Evolutionary conservation across 2,797 vertebrate species (phyloP).

Genomic region (Tauraco hartlaubi): DNA sequence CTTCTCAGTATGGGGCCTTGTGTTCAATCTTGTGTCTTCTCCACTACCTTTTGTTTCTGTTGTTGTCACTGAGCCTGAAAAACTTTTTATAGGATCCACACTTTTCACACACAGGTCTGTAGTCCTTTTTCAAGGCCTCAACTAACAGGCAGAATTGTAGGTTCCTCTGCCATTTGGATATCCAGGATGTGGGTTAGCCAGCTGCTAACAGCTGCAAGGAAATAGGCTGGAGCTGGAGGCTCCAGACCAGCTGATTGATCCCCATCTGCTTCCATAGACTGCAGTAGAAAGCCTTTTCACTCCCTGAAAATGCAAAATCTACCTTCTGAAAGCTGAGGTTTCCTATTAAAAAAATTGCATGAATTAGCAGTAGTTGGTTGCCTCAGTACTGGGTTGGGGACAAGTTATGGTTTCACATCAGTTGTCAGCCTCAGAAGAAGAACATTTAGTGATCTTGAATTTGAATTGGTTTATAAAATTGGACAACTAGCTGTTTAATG

Average conservation of each 20-base stretch:
- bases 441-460: background rate
- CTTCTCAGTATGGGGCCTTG: background rate
- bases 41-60: background rate
- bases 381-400: background rate
- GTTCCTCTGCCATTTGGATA: background rate
- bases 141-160: background rate
- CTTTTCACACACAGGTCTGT: background rate
- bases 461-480: background rate
- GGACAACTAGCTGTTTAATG: background rate
- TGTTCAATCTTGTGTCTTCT: background rate
- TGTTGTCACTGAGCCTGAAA: background rate
- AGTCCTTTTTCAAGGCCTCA: background rate
- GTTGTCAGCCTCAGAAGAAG: background rate
- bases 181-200: background rate
- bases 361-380: background rate
- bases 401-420: background rate
- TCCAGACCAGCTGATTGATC: background rate
- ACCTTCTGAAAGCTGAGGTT: background rate
- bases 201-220: background rate
- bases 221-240: background rate
- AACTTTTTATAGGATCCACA: background rate
- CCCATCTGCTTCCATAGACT: background rate
- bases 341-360: background rate
- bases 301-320: background rate
- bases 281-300: background rate